phyloP scores from a whole-genome alignment of 2,113 vertebrate genomes.

The Rhea americana region DNA sequence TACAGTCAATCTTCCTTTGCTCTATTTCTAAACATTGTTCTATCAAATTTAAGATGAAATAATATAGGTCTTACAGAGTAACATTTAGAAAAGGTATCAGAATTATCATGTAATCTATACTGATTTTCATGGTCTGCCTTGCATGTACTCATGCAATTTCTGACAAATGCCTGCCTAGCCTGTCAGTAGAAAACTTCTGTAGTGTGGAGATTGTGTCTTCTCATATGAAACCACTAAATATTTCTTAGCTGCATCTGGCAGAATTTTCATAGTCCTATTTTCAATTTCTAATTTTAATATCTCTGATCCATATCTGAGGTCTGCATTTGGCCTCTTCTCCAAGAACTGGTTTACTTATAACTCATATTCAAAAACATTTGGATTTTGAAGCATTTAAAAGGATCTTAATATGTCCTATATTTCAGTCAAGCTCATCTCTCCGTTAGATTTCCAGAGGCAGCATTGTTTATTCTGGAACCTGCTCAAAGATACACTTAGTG shows the following conservation, averaged over 20 bases:
- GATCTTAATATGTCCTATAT: background rate
- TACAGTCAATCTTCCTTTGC: background rate
- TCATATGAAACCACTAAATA: background rate
- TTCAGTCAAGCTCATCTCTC: background rate
- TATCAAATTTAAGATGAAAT: background rate
- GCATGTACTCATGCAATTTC: background rate
- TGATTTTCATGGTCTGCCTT: background rate
- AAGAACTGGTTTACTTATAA: background rate
- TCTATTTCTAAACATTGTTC: background rate
- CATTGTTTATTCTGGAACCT: background rate
- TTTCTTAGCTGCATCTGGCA: background rate
- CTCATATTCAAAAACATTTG: background rate
- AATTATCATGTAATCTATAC: background rate
- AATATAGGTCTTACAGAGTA: background rate
- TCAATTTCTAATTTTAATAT: background rate
- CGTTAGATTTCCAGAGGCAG: background rate
- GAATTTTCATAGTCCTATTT: background rate
- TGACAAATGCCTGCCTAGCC: background rate
- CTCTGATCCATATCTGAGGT: background rate
- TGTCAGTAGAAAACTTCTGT: background rate
- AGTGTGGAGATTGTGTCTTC: background rate
- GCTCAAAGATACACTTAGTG: background rate
- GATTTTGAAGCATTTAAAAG: background rate
- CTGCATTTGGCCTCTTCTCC: background rate
- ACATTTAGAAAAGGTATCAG: background rate